Conservation (phyloP, 2,113 vertebrate species). For the Nesogale talazaci region DNA sequence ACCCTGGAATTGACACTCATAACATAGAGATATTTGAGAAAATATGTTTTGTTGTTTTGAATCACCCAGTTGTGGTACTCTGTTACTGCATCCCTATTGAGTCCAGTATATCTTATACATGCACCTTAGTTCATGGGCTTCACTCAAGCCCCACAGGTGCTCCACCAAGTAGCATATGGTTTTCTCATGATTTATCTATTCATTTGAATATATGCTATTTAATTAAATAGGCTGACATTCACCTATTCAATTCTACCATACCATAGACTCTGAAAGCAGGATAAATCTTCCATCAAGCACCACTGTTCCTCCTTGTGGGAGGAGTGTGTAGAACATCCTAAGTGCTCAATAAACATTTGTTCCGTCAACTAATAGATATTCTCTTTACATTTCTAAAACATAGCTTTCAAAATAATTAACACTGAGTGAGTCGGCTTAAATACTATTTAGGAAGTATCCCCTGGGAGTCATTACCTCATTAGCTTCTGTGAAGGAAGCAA, state of each 20-base stretch:
- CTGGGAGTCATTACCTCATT: neutral
- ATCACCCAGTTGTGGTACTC: neutral
- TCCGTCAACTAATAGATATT: constrained; percentile 2
- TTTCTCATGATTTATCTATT: neutral
- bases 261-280: neutral
- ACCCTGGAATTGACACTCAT: neutral
- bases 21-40: neutral
- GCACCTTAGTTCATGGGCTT: neutral
- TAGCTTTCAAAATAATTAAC: neutral
- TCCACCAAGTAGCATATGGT: neutral
- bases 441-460: neutral
- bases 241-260: neutral
- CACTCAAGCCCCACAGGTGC: neutral
- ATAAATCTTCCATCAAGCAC: neutral
- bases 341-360: neutral
- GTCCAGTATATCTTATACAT: neutral
- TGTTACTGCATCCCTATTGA: neutral
- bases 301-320: neutral
- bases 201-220: neutral
- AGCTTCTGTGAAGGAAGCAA: neutral
- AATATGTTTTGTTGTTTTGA: neutral
- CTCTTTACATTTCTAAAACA: neutral
- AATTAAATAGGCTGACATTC: neutral
- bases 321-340: neutral
- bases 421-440: neutral